Evolutionary conservation across 2,888 invertebrate species (phyloP).

Genomic region (Atethmia centrago): DNA sequence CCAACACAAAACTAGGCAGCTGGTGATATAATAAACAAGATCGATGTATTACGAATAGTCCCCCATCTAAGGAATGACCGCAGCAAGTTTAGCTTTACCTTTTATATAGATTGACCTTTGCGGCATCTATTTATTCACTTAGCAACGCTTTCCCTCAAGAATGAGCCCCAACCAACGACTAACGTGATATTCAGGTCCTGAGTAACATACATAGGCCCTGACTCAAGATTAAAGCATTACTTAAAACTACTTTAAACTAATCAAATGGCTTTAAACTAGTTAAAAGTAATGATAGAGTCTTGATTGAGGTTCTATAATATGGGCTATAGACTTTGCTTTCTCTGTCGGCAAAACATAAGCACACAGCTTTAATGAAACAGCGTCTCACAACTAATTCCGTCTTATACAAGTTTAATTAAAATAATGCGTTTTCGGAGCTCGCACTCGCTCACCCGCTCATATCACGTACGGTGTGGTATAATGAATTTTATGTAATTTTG

Average conservation of each 20-base stretch:
- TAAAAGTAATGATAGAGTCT: not conserved
- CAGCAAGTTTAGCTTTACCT: not conserved
- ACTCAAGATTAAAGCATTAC: too few species aligned
- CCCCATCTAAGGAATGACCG: not conserved
- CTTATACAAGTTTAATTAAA: slow-evolving; percentile 73
- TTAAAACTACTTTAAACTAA: not conserved
- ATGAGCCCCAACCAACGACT: not conserved
- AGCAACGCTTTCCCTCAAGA: not conserved
- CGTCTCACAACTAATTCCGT: slow-evolving; percentile 51
- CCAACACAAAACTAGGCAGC: too few species aligned
- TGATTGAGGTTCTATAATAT: not conserved
- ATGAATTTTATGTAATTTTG: slow-evolving; percentile 27
- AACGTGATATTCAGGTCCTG: not conserved
- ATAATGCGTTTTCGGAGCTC: slow-evolving; percentile 67
- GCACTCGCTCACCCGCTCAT: slow-evolving; percentile 52
- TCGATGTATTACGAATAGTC: not conserved
- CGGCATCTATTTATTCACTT: not conserved
- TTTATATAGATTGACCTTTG: not conserved
- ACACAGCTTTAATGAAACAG: slow-evolving; percentile 52
- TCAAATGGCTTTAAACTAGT: not conserved
- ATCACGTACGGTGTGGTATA: slow-evolving; percentile 44
- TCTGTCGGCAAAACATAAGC: slow-evolving; percentile 44
- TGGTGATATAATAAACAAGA: not conserved
- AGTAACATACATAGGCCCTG: not conserved
- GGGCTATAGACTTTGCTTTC: slow-evolving; percentile 16